Evolutionary conservation across 2,797 vertebrate genomes (phyloP), one percentile per base, ranked within the genome.

Genomic region (Parambassis ranga): DNA sequence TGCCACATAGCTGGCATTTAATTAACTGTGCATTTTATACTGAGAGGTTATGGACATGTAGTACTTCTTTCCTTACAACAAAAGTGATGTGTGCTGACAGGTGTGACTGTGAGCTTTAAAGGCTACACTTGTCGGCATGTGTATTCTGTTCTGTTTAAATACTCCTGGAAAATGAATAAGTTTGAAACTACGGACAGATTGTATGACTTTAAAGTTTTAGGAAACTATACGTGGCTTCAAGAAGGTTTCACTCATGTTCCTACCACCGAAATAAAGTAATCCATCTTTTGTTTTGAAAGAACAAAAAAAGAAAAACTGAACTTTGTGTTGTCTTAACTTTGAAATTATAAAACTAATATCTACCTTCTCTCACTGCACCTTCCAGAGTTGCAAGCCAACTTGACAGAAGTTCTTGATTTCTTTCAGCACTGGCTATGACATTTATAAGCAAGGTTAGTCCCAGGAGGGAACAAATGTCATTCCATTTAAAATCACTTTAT

Each of bases 1-100:
- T 35, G 62, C 52, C 77, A 82, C 78, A 68, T 30, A 70, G 70
- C 70, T 87, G 84, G 69, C 83, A 86, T 91, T 89, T 87, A 85
- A 91, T 88, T 82, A 88, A 82, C 73, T 43, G 36, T 56, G 57
- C 52, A 38, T 83, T n/a, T 71, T 50, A 67, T 65, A 79, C 57
- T 19, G 78, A 77, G 65, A 72, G 56, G 61, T 70, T 75, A 56
- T 18, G 50, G 37, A 67, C 68, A 59, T 62, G 11, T 32, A 48
- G 37, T 47, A 33, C 47, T 61, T 72, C 47, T 61, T 72, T 43
- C 2, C 32, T 48, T 43, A 19, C 33, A 64, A 60, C 9, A 16
- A 61, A 66, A 82, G 24, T 64, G 62, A 75, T 70, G 22, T 37
- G 31, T 24, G 18, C 38, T 60, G 27, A 19, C 30, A 37, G 24